Evolutionary conservation across 2,797 vertebrate genomes (phyloP).

Genomic region (Okamejei kenojei): DNA sequence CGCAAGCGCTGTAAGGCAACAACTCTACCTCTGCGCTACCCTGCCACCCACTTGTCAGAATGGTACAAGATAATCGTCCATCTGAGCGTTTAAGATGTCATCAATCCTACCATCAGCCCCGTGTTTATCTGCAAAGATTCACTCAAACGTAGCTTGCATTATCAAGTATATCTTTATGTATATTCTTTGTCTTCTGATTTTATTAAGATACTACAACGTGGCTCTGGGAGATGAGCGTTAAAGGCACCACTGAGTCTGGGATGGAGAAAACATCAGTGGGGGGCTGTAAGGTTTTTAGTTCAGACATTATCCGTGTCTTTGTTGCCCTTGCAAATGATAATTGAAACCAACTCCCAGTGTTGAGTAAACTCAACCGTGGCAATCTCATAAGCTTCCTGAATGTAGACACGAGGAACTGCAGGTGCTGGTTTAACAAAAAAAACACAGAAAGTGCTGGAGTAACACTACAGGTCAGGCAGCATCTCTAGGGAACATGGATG

Average conservation of each 20-base stretch:
- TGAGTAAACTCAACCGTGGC: background rate
- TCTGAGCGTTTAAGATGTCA: background rate
- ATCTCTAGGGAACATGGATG: no score
- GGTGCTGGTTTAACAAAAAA: no score
- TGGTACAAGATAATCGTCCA: background rate
- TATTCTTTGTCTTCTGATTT: no score
- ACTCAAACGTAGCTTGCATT: background rate
- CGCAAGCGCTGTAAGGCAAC: no score
- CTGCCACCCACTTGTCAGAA: background rate
- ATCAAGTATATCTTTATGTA: background rate
- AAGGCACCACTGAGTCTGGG: background rate
- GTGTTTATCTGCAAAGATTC: background rate
- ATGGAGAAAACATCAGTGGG: background rate
- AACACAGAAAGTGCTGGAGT: no score
- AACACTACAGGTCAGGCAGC: no score
- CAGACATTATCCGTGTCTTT: no score
- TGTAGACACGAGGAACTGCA: no score
- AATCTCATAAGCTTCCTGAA: background rate
- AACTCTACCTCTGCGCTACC: no score
- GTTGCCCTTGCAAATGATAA: background rate
- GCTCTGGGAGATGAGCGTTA: background rate
- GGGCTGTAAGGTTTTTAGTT: background rate
- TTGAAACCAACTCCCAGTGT: background rate
- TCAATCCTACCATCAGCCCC: conserved; percentile 1
- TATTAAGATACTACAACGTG: background rate